A percentile compares a stretch with the other conserved stretches of the same genome.
Evolutionary conservation across 2,797 vertebrate genomes (phyloP).

Genomic region (Muscicapa comitata): DNA sequence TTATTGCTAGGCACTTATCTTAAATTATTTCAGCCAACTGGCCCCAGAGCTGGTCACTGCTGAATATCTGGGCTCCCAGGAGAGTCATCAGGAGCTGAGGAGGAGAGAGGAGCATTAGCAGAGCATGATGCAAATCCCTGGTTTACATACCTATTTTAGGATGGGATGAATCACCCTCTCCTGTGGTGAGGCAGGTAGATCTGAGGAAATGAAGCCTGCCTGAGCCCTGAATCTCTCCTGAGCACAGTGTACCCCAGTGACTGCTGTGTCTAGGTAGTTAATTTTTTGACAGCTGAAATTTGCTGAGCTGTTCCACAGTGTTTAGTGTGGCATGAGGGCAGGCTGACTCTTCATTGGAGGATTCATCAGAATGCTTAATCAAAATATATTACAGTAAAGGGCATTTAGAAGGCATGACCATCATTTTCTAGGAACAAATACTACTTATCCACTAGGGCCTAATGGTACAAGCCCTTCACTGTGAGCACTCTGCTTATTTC

Average conservation of each 20-base stretch:
- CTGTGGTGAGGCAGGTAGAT: background rate
- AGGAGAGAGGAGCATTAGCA: background rate
- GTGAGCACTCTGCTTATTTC: background rate
- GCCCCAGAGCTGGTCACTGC: background rate
- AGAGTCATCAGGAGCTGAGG: background rate
- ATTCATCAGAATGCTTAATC: slow-evolving; percentile 6
- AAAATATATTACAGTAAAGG: background rate
- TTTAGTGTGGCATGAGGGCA: background rate
- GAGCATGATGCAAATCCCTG: background rate
- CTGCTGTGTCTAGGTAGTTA: background rate
- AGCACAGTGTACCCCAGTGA: background rate
- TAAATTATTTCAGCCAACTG: background rate
- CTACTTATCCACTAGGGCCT: background rate
- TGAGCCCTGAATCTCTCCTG: background rate
- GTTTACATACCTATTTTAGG: background rate
- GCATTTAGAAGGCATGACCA: background rate
- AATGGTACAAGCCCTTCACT: background rate
- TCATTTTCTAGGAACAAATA: background rate
- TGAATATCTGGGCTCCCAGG: background rate
- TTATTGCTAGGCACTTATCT: background rate
- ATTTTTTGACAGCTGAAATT: slow-evolving; percentile 38
- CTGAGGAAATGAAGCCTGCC: background rate
- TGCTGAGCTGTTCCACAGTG: background rate
- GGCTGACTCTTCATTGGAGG: background rate
- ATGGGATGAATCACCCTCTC: background rate